Conservation (phyloP, 2,113 vertebrate genomes). For the Nannobrachium achirus region DNA sequence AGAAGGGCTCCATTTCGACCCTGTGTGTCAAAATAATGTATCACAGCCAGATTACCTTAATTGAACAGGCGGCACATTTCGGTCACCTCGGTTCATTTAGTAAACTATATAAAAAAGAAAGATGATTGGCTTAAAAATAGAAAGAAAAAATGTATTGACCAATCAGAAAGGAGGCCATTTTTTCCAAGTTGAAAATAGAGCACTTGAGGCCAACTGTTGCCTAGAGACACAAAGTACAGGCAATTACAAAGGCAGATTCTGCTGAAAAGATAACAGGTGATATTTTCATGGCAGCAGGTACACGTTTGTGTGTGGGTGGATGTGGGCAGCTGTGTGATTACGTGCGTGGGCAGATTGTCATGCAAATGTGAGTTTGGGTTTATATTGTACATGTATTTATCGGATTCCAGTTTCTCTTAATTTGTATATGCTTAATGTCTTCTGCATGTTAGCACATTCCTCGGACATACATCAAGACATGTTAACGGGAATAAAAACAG, state of each 20-base stretch:
- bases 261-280: slow-evolving; percentile 61
- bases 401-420: slow-evolving; percentile 8
- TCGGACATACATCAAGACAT: neutral
- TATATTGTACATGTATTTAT: slow-evolving; percentile 30
- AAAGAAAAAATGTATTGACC: slow-evolving; percentile 26
- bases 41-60: too few relatives aligned
- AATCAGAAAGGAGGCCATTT: slow-evolving; percentile 60
- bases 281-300: slow-evolving; percentile 59
- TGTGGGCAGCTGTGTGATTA: slow-evolving; percentile 14
- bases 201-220: slow-evolving; percentile 71
- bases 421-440: neutral
- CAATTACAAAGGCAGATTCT: slow-evolving; percentile 71
- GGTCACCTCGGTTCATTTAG: too few relatives aligned
- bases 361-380: neutral
- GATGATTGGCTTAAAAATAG: slow-evolving; percentile 53
- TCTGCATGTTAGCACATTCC: slow-evolving; percentile 4
- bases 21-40: too few relatives aligned
- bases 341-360: neutral
- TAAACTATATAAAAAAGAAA: slow-evolving; percentile 45
- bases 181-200: slow-evolving; percentile 63
- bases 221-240: slow-evolving; percentile 69
- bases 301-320: slow-evolving; percentile 30
- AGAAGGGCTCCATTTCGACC: too few relatives aligned
- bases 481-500: neutral
- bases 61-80: too few relatives aligned